Evolutionary conservation across 2,888 invertebrate genomes (phyloP), one percentile per base, ranked within the genome.

Genomic region (Orchestes rusci): DNA sequence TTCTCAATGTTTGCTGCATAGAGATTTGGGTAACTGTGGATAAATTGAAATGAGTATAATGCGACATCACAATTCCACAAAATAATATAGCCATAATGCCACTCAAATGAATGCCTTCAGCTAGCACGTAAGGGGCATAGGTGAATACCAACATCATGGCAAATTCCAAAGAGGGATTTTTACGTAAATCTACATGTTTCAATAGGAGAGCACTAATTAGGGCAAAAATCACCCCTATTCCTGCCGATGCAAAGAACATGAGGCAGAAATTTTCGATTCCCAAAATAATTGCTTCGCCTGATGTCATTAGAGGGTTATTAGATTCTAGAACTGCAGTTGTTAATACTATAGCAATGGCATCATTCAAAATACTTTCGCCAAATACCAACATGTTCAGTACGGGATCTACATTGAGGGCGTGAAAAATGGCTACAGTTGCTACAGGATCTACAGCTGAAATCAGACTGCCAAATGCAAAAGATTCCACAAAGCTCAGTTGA

Each of bases 391-490:
- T 99, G 73, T 99, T 97, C 1, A 99, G 74, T 3, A 99, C 86
- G 1, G 95, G 95, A 67, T 99, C 97, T 0, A 96, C 91, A 68
- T 99, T 90, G 17, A 97, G 71, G 2, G 96, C 96, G 70, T 97
- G 94, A 64, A 99, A 99, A 56, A 99, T 99, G 7, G 99, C 97
- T 18, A 99, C 85, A 0, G 99, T 99, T 3, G 97, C 97, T 0
- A 99, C 97, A 0, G 99, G 99, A 72, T 99, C 99, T 3, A 99
- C 97, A 17, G 99, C 99, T 2, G 96, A 97, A 66, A 99, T 96
- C 48, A 95, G 71, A 0, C 96, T 94, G 4, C 97, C 97, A 73
- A 99, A 99, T 1, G 97, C 97, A 74, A 97, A 97, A 43, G 96
- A 95, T 70, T 99, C 95, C 4, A 95, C 87, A 69, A 96, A 91